Evolutionary conservation across 2,888 invertebrate genomes (phyloP), one percentile per base, ranked within the genome.

Genomic region (Theristus sp.): DNA sequence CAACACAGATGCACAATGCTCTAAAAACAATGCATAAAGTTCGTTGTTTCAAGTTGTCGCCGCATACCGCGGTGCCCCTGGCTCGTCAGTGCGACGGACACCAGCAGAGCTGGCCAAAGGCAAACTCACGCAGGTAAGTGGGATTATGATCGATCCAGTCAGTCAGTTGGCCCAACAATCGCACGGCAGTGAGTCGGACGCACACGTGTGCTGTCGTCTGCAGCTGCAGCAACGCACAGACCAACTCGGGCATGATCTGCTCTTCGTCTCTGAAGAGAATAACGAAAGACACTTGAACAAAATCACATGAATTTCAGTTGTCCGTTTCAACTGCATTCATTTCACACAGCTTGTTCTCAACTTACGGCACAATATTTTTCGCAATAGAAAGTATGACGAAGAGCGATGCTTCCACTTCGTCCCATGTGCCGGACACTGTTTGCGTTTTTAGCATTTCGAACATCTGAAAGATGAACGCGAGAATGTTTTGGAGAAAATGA

Each of bases 381-480:
- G 90, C 91, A 1, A 93, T 88, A 57, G 89, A 84, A 71, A 87
- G 86, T 91, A 94, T 93, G 2, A 96, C 82, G 74, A 88, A 96
- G 0, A 96, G 80, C 0, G 91, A 87, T 1, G 96, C 87, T 77
- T 96, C 96, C 0, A 85, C 86, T 58, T 85, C 83, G 71, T 93
- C 89, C 94, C 96, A 96, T 0, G 74, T 70, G 1, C 86, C 84
- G 26, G 82, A 81, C 62, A 82, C 81, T 0, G 84, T 54, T 61
- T 80, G 77, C 67, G 66, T 67, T 65, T 85, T 84, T 30, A 93
- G 79, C 59, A 84, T 73, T 62, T 74, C 72, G 69, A 76, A 77
- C 75, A 79, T 77, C 77, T 78, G 67, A 47, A 65, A 66, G 52
- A 27, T 47, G 25, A n/a, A 38, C 28, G n/a, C n/a, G n/a, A n/a